Evolutionary conservation across 2,888 invertebrate species (phyloP), one percentile per base, ranked within the genome.

Genomic region (Dione juno): DNA sequence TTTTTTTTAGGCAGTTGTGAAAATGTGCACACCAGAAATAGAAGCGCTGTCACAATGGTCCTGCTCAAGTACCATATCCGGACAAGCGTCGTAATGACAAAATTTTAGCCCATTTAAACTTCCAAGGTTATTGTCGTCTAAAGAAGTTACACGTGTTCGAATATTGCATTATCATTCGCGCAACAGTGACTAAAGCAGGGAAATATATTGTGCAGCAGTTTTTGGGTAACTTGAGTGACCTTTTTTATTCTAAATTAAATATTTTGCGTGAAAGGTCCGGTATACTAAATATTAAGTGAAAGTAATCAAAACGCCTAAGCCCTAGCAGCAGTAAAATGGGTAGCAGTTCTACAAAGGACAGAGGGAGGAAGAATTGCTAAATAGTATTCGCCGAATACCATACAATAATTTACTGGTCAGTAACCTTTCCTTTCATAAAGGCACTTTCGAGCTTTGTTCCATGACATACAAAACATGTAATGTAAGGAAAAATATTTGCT

Each of bases 81-180:
- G 97, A 0, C 96, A 96, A 0, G 93, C 93, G 94, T 94, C 37
- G 90, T 90, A 11, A 94, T 96, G 88, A 88, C 90, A 66, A 85
- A 88, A 28, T 95, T 95, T 76, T 96, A 0, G 91, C 80, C 0
- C 66, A 81, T 19, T 73, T 92, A 95, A n/a, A 84, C 84, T 9
- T 80, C 80, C 10, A 80, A 84, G 43, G 80, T 82, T 1, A 82
- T 90, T n/a, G 91, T 92, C 54, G 90, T n/a, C 90, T 0, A 90
- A 86, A 57, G 90, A 90, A 77, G 91, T n/a, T 91, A 1, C 88
- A n/a, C 88, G 1, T 96, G 97, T 74, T 95, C 97, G 16, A 97
- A 97, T 78, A 97, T 98, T 73, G 97, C 98, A 0, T 98, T n/a
- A 98, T 82, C 98, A 98, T 83, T 97, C 97, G 57, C 94, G 95